These are phyloP conservation scores for Rhingia campestris DNA, from an alignment of 2,888 invertebrate species.

Conservation along the genomic window DNA sequence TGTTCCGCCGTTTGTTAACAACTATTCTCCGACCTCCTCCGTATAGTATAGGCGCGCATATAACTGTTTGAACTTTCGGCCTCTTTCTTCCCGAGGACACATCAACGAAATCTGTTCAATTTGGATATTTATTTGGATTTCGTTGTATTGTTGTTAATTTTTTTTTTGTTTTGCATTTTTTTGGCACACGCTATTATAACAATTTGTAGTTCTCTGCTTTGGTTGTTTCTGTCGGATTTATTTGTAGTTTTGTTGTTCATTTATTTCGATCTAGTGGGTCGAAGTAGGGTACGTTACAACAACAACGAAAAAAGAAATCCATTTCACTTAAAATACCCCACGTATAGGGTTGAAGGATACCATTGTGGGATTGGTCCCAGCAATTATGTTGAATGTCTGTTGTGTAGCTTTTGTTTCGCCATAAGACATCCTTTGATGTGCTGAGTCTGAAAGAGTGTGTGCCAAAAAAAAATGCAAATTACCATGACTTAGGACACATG, in stretches of 20 bases:
- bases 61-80: conserved; percentile 51
- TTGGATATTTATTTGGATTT: conserved; percentile 48
- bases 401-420: neutral
- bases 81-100: conserved; percentile 47
- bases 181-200: conserved; percentile 56
- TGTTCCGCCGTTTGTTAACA: conserved; percentile 36
- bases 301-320: neutral
- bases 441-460: conserved; percentile 3
- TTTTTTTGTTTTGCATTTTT: conserved; percentile 26
- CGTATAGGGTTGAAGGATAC: conserved; percentile 19
- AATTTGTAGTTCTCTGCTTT: conserved; percentile 40
- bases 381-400: conserved; percentile 27
- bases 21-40: conserved; percentile 35
- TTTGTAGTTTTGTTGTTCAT: conserved; percentile 47
- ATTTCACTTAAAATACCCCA: neutral
- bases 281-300: conserved; percentile 6
- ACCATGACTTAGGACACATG: conserved; percentile 28
- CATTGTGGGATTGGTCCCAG: conserved; percentile 10
- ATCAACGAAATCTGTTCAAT: conserved; percentile 62
- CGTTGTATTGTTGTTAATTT: neutral
- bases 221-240: conserved; percentile 35
- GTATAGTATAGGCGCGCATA: neutral
- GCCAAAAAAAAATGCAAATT: conserved; percentile 25
- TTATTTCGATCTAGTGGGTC: conserved; percentile 14
- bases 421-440: conserved; percentile 7